A percentile compares a stretch with the other conserved stretches of the same genome.
phyloP scores from a whole-genome alignment of 2,797 vertebrate genomes.

The Hippoglossus hippoglossus region DNA sequence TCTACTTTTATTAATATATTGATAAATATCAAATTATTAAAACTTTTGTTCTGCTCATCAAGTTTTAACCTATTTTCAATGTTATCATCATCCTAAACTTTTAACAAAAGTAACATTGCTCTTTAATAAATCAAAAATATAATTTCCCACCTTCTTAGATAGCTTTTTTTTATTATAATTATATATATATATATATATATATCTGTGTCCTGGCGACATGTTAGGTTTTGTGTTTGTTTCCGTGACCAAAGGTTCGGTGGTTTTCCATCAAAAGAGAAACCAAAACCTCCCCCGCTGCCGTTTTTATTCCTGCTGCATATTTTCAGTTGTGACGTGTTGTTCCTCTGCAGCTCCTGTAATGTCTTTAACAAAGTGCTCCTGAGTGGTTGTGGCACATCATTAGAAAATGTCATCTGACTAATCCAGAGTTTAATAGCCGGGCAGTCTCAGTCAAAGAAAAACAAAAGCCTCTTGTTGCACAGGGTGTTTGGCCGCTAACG shows the following conservation, averaged over 20 bases:
- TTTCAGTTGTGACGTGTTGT: too few species aligned
- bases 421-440: background rate
- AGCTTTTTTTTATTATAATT: too few species aligned
- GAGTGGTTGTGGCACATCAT: slow-evolving; percentile 8
- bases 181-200: too few species aligned
- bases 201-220: too few species aligned
- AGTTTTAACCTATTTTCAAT: background rate
- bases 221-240: too few species aligned
- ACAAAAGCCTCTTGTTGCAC: slow-evolving; percentile 64
- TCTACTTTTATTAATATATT: background rate
- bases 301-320: too few species aligned
- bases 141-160: too few species aligned
- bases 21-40: background rate
- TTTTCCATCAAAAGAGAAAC: too few species aligned
- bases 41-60: too few species aligned
- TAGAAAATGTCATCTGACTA: slow-evolving; percentile 23
- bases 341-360: background rate
- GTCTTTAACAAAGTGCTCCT: background rate
- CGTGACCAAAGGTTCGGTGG: too few species aligned
- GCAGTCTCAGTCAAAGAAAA: slow-evolving; percentile 30
- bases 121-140: too few species aligned
- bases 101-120: background rate
- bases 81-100: background rate
- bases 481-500: slow-evolving; percentile 28
- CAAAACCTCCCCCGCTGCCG: too few species aligned